Evolutionary conservation across 2,888 invertebrate species (phyloP).

Genomic region (Acronicta psi): DNA sequence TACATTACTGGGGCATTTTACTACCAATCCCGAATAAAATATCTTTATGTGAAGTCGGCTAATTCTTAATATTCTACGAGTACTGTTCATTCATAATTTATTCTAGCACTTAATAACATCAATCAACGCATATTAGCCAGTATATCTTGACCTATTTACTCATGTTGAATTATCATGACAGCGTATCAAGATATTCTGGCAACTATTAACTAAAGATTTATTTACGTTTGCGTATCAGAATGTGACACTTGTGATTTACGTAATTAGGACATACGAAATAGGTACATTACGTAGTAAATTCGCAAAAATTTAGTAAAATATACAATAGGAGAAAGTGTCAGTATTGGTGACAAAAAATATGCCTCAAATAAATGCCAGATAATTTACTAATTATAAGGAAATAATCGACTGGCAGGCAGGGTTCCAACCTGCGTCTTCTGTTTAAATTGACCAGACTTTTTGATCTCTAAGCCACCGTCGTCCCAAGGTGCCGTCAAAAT

Average conservation of each 20-base stretch:
- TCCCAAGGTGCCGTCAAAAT: too few species aligned
- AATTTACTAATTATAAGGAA: too few species aligned
- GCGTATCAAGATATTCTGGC: too few species aligned
- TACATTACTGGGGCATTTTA: neutral
- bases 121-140: neutral
- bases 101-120: neutral
- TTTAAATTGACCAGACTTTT: too few species aligned
- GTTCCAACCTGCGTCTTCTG: too few species aligned
- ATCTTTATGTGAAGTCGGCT: neutral
- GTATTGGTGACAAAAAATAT: conserved; percentile 28
- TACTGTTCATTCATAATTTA: conserved; percentile 1
- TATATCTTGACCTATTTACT: neutral
- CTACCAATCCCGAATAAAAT: too few species aligned
- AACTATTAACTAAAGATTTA: neutral
- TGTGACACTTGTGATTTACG: conserved; percentile 8
- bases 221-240: neutral
- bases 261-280: conserved; percentile 5
- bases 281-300: conserved; percentile 6
- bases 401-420: too few species aligned
- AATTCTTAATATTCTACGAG: conserved; percentile 2
- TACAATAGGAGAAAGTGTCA: neutral
- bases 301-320: conserved; percentile 5
- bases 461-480: too few species aligned
- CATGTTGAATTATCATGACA: neutral
- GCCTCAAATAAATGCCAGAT: neutral